phyloP scores from a whole-genome alignment of 2,113 vertebrate genomes.

The Crotalus helleri region DNA sequence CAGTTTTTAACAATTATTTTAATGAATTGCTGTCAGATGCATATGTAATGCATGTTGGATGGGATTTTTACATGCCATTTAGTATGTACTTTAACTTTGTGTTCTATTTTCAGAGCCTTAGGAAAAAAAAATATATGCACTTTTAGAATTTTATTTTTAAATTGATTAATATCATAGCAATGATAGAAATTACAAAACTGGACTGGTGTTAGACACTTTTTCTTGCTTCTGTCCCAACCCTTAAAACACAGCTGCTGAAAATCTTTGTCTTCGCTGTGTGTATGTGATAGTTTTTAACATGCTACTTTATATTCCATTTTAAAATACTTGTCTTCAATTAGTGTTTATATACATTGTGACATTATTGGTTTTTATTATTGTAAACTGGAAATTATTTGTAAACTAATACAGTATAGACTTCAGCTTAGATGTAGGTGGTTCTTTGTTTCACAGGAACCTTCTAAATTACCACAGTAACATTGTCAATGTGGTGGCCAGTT shows the following conservation, averaged over 20 bases:
- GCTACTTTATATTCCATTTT: constrained; percentile 67
- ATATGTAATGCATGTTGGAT: constrained; percentile 48
- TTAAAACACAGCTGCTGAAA: constrained; percentile 67
- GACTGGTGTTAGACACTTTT: constrained; percentile 55
- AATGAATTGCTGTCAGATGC: constrained; percentile 48
- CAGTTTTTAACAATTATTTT: constrained; percentile 56
- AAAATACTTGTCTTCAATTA: constrained; percentile 59
- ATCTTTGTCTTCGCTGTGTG: constrained; percentile 59
- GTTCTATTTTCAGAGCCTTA: constrained; percentile 33
- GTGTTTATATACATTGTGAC: constrained; percentile 62
- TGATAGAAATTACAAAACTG: constrained; percentile 43
- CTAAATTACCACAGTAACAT: neutral
- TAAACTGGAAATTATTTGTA: constrained; percentile 63
- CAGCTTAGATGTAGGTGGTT: constrained; percentile 48
- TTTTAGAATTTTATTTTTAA: constrained; percentile 48
- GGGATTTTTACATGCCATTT: constrained; percentile 61
- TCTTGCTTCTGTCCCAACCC: constrained; percentile 55
- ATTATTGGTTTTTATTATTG: constrained; percentile 53
- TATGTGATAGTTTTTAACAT: constrained; percentile 67
- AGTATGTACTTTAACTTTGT: constrained; percentile 50
- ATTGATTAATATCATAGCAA: constrained; percentile 42
- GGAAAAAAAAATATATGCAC: constrained; percentile 48
- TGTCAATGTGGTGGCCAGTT: constrained; percentile 32
- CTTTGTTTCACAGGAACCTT: constrained; percentile 49
- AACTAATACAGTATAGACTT: constrained; percentile 41